phyloP scores from a whole-genome alignment of 2,888 invertebrate genomes.

The Tridacna crocea region DNA sequence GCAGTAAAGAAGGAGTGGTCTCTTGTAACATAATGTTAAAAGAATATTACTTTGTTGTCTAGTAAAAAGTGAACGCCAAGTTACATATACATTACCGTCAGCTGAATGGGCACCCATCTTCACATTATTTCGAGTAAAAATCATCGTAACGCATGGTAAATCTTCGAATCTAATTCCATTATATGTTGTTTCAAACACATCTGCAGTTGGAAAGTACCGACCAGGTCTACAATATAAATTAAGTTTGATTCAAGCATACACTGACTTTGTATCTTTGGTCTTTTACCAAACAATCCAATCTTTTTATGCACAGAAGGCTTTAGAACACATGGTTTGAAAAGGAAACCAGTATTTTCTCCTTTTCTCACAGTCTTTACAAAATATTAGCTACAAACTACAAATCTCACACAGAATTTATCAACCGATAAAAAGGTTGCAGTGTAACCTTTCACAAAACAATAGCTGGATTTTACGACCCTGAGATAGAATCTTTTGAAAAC shows the following conservation, averaged over 20 bases:
- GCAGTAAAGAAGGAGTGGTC: too few species aligned
- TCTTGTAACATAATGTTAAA: too few species aligned
- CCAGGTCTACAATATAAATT: slow-evolving; percentile 28
- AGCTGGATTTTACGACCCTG: too few species aligned
- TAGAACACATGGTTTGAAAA: background rate
- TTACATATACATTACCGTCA: slow-evolving; percentile 9
- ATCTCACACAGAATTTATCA: background rate
- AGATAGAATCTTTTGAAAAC: too few species aligned
- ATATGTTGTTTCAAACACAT: slow-evolving; percentile 23
- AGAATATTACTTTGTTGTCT: too few species aligned
- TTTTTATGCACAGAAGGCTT: background rate
- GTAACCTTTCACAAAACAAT: background rate
- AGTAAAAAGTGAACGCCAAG: too few species aligned
- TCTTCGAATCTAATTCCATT: slow-evolving; percentile 47
- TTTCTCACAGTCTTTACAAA: background rate
- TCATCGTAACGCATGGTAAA: slow-evolving; percentile 27
- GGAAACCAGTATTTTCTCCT: background rate
- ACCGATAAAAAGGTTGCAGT: background rate
- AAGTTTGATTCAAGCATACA: background rate
- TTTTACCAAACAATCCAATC: background rate
- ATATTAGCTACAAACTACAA: background rate
- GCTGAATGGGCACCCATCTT: slow-evolving; percentile 11
- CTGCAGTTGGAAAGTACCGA: slow-evolving; percentile 35
- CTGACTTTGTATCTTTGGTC: background rate
- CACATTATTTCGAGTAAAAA: slow-evolving; percentile 10